Conservation (phyloP, 1,140 invertebrate species). For the Eupeodes corollae region DNA sequence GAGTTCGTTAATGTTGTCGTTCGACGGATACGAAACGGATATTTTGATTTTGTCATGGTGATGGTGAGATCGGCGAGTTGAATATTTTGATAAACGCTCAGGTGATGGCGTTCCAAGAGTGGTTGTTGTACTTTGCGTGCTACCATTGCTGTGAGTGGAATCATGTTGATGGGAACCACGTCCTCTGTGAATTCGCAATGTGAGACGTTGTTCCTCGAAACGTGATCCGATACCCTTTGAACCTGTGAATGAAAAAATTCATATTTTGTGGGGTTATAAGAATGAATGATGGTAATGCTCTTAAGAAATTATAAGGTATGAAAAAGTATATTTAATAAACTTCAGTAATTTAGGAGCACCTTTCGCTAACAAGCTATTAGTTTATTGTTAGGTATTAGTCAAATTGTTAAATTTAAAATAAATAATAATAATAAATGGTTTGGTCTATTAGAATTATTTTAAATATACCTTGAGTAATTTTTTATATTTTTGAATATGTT, state of each 20-base stretch:
- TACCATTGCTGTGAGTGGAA: slow-evolving; percentile 32
- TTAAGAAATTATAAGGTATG: too few relatives aligned
- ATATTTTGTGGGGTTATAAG: too few relatives aligned
- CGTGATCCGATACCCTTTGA: slow-evolving; percentile 43
- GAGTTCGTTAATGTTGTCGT: slow-evolving; percentile 50
- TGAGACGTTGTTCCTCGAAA: slow-evolving; percentile 79
- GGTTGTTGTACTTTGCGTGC: slow-evolving; percentile 33
- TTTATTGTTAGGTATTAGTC: too few relatives aligned
- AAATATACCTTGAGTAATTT: too few relatives aligned
- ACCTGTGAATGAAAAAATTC: slow-evolving; percentile 15
- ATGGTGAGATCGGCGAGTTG: slow-evolving; percentile 37
- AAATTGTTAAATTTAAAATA: too few relatives aligned
- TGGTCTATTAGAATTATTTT: too few relatives aligned
- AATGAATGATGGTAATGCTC: too few relatives aligned
- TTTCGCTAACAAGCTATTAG: too few relatives aligned
- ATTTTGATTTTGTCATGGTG: slow-evolving; percentile 68
- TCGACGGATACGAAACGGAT: slow-evolving; percentile 70
- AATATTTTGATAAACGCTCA: slow-evolving; percentile 27
- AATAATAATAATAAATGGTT: too few relatives aligned
- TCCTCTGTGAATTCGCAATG: slow-evolving; percentile 82
- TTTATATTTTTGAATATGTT: too few relatives aligned
- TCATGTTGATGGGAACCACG: slow-evolving; percentile 31
- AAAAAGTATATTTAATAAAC: too few relatives aligned
- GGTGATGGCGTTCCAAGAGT: slow-evolving; percentile 32
- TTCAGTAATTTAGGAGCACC: too few relatives aligned